Percentiles rank a stretch among this genome's conserved stretches.
phyloP scores from a whole-genome alignment of 2,113 vertebrate species.

The Isurus oxyrinchus region DNA sequence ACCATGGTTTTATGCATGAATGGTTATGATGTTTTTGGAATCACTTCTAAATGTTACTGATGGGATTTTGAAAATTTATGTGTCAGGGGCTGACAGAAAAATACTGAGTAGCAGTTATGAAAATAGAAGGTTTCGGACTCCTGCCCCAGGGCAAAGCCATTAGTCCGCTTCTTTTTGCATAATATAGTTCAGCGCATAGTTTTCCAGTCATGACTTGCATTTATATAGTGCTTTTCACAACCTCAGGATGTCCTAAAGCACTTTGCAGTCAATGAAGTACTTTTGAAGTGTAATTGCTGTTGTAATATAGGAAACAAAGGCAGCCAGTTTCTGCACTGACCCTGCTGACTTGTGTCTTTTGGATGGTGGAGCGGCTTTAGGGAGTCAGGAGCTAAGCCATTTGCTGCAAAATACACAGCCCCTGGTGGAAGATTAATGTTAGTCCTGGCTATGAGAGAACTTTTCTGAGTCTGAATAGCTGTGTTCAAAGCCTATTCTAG shows the following conservation, averaged over 20 bases:
- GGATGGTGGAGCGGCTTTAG: neutral
- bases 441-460: neutral
- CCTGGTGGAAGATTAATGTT: neutral
- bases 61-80: neutral
- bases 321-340: neutral
- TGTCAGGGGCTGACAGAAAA: neutral
- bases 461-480: neutral
- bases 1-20: neutral
- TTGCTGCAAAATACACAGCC: neutral
- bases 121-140: neutral
- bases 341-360: neutral
- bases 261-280: neutral
- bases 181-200: neutral
- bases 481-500: neutral
- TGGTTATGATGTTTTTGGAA: neutral
- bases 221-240: neutral
- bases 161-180: neutral
- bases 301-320: neutral
- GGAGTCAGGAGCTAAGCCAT: neutral
- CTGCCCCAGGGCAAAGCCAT: neutral
- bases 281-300: neutral
- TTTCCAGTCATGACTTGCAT: neutral
- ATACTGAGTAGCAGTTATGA: neutral
- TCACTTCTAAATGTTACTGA: neutral
- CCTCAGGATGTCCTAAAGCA: too few relatives aligned